These are phyloP conservation scores for Puntigrus tetrazona DNA, from an alignment of 2,113 vertebrate species.

Conservation along the genomic window DNA sequence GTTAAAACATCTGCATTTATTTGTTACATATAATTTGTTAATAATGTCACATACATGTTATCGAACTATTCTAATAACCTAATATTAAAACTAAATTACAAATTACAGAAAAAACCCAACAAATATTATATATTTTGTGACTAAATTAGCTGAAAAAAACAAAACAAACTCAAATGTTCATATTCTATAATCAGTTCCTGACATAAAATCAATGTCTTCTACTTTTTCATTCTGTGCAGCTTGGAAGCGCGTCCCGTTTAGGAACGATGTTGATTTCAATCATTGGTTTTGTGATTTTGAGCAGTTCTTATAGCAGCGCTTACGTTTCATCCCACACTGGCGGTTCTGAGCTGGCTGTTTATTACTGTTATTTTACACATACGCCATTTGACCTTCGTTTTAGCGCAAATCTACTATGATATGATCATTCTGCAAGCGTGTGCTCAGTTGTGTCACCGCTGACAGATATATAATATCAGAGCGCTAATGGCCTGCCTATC, in stretches of 20 bases:
- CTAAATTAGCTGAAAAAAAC: too few species aligned
- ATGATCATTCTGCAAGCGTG: slow-evolving; percentile 69
- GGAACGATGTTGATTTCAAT: background rate
- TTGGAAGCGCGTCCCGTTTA: background rate
- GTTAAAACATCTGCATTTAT: background rate
- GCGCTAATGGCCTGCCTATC: slow-evolving; percentile 77
- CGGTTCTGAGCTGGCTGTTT: background rate
- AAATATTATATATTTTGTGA: background rate
- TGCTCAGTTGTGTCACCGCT: slow-evolving; percentile 70
- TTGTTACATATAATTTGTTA: too few species aligned
- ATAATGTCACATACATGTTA: too few species aligned
- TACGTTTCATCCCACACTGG: background rate
- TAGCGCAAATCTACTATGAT: slow-evolving; percentile 57
- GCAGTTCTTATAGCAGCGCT: background rate
- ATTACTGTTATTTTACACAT: background rate
- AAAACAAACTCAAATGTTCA: too few species aligned
- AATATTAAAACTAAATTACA: background rate
- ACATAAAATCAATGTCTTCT: too few species aligned
- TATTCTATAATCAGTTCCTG: too few species aligned
- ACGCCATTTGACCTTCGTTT: slow-evolving; percentile 1
- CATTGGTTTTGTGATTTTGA: background rate
- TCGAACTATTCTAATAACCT: background rate
- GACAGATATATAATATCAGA: slow-evolving; percentile 76
- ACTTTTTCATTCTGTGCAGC: background rate
- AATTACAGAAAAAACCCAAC: background rate